Conservation (phyloP, 2,888 invertebrate genomes). For the Ypsolopha sequella region DNA sequence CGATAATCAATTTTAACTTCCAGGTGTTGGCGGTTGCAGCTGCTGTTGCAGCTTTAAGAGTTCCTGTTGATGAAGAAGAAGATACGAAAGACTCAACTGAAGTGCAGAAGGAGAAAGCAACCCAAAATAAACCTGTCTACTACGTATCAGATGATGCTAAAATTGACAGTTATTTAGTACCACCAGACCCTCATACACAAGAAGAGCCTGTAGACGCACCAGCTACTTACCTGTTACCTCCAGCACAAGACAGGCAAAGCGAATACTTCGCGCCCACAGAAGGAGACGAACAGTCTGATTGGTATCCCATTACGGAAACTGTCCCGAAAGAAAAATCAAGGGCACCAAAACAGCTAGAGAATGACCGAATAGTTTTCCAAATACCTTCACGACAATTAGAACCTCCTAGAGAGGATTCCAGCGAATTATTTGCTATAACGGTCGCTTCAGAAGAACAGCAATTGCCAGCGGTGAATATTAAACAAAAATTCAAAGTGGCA, state of each 20-base stretch:
- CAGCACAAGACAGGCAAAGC: conserved; percentile 27
- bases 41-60: conserved; percentile 35
- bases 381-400: conserved; percentile 39
- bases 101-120: conserved; percentile 10
- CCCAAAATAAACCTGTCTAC: conserved; percentile 28
- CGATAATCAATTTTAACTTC: conserved; percentile 16
- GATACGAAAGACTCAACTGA: conserved; percentile 15
- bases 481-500: conserved; percentile 32
- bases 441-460: neutral
- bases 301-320: conserved; percentile 46
- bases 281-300: conserved; percentile 43
- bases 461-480: conserved; percentile 2
- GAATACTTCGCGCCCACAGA: conserved; percentile 30
- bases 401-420: conserved; percentile 28
- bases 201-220: conserved; percentile 35
- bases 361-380: conserved; percentile 18
- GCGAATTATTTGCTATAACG: neutral
- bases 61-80: conserved; percentile 35
- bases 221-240: conserved; percentile 50
- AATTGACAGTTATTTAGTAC: conserved; percentile 42
- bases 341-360: conserved; percentile 19
- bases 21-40: conserved; percentile 35
- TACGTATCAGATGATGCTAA: conserved; percentile 32
- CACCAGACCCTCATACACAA: conserved; percentile 36
- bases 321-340: conserved; percentile 14